Evolutionary conservation across 2,888 invertebrate species (phyloP), one percentile per base, ranked within the genome.

Genomic region (Latheticus oryzae): DNA sequence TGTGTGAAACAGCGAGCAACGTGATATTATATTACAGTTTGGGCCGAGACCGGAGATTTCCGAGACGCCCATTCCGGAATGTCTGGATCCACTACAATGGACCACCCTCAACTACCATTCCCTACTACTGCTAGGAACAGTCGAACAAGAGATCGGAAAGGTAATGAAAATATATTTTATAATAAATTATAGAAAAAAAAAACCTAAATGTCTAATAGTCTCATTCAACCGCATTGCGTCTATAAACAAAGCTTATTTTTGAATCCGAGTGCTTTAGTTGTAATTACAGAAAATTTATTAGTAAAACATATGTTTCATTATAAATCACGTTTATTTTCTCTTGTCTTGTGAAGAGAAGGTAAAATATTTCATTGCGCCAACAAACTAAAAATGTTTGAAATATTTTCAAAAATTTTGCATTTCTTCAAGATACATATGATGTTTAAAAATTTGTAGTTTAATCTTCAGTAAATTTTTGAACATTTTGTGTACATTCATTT

Each of bases 11-110:
- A 62, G 58, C 73, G 73, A 73, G 73, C 72, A 72, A 72, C 69
- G 62, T 60, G 52, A 35, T 64, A 62, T 60, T 72, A 69, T 80
- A 77, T 87, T 85, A 68, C 88, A 93, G 93, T 93, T 78, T 93
- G 93, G 92, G 91, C 93, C 63, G 93, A 93, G 80, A 89, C 90
- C 54, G 91, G 91, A 63, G 93, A 93, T 82, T 93, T 93, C 79
- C 86, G 93, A 68, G 93, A 93, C 81, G 86, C 90, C 64, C 91
- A 91, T 70, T 88, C 89, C 16, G 80, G 80, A 7, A 85, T 85
- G 58, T 81, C 85, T 62, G 78, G 79, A 35, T 73, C 80, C 52
- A 82, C 82, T 69, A 81, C 82, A 67, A 82, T 85, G 80, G 85
- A 86, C 75, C 85, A 85, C 73, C 86, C 87, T 52, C 89, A 89